Percentiles rank a stretch among this genome's conserved stretches.
Conservation (phyloP, 2,113 vertebrate genomes). For the Phaethon lepturus region DNA sequence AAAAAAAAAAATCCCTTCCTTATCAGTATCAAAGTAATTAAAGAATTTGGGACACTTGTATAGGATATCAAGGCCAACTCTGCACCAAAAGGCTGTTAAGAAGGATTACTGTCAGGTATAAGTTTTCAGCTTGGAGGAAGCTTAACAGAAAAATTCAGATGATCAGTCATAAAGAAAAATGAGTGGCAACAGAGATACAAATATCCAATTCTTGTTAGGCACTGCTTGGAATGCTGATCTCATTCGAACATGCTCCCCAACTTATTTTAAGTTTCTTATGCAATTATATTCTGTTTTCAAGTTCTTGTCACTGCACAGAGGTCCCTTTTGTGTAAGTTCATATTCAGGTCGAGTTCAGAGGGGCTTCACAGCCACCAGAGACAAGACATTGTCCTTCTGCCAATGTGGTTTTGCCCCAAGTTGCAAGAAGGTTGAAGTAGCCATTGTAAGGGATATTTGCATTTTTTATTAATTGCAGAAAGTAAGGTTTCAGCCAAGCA, state of each 20-base stretch:
- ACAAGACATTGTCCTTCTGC: neutral
- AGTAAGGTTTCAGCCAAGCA: neutral
- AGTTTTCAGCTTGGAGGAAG: neutral
- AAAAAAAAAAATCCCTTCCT: neutral
- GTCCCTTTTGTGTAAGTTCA: neutral
- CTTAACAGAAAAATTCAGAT: neutral
- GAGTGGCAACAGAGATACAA: neutral
- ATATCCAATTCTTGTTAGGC: neutral
- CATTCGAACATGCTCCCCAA: neutral
- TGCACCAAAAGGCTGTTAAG: neutral
- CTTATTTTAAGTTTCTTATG: neutral
- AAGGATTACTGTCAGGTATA: neutral
- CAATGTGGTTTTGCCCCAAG: neutral
- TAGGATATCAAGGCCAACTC: neutral
- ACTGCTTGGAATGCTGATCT: neutral
- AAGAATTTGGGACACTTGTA: neutral
- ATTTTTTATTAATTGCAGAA: neutral
- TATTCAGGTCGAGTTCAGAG: neutral
- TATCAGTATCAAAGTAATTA: neutral
- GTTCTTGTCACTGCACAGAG: slow-evolving; percentile 3
- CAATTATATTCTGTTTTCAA: neutral
- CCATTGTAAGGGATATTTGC: neutral
- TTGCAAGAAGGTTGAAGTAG: neutral
- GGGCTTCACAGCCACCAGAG: neutral
- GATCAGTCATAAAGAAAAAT: neutral